Evolutionary conservation across 2,113 vertebrate genomes (phyloP).

Genomic region (Turnix velox): DNA sequence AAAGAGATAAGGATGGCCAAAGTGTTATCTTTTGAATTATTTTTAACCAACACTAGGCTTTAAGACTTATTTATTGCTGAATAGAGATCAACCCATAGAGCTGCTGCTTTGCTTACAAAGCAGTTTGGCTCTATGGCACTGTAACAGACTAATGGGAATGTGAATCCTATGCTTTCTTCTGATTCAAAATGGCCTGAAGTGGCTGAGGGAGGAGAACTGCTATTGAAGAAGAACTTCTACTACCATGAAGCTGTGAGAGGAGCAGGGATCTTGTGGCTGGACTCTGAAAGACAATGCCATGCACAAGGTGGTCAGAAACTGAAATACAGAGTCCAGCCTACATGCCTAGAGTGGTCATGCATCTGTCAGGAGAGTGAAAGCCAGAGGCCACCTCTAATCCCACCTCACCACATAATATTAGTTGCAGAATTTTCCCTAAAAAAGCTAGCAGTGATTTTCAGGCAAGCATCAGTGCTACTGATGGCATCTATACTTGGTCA

Average conservation of each 20-base stretch:
- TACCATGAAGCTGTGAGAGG: not conserved
- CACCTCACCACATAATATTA: accelerated
- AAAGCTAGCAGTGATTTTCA: not conserved
- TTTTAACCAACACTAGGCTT: not conserved
- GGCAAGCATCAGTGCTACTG: not conserved
- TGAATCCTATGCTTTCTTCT: not conserved
- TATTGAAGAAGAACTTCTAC: no score
- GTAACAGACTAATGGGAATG: not conserved
- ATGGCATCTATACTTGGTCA: accelerated
- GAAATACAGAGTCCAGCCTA: not conserved
- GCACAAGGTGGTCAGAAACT: accelerated
- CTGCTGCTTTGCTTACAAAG: not conserved
- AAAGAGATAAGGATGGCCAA: not conserved
- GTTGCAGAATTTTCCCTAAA: not conserved
- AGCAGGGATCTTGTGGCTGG: not conserved
- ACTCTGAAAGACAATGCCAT: not conserved
- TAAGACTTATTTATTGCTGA: not conserved
- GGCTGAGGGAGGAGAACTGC: not conserved
- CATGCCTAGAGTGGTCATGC: accelerated
- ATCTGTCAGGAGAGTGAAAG: not conserved
- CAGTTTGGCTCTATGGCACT: not conserved
- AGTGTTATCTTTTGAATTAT: not conserved
- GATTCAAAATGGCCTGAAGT: accelerated
- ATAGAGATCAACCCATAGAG: not conserved
- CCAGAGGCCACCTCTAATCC: not conserved